Base-by-base conservation (phyloP, 1,140 invertebrate species). In the Drosophila miranda region DNA sequence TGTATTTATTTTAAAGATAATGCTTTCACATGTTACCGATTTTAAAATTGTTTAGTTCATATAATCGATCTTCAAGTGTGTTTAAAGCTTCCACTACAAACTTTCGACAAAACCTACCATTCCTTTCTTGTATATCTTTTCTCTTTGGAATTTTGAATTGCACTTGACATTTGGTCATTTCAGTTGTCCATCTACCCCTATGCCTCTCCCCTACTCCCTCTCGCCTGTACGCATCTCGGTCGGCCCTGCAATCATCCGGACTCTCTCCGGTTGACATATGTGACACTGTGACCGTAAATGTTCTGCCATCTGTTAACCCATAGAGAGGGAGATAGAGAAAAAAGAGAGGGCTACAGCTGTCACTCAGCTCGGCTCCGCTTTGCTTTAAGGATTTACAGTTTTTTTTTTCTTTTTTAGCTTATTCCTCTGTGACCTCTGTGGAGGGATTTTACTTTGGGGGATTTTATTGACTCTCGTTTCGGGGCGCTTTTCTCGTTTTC, bases 251-350 rank as follows among this genome's bases (percentile, higher is more conserved):
- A 64, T 68, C 79, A 55, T 66, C 81, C 57, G 67, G 49, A 55
- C 63, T 68, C 34, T 43, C 58, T 69, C 57, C 68, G 68, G 53
- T 51, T 86, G 80, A 80, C 80, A 84, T 71, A 84, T 81, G 67
- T 73, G 63, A 50, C 60, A 57, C 61, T 62, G 81, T 78, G 82
- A 63, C 69, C 78, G 82, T 75, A 86, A 87, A 87, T 86, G 78
- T 87, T 87, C 78, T 82, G 82, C 82, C 82, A 86, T 86, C 82
- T 87, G 82, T 86, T 82, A 86, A 54, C 74, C 73, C 71, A 77
- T 74, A 56, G 64, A 44, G 16, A 9, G 42, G 8, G 7, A 28
- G 28, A 60, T 6, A 46, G 23, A 30, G n/a, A 13, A 6, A 51
- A 51, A 50, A 6, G 62, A 42, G 64, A 38, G 38, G 66, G 62